These are phyloP conservation scores for Brachyptera putata DNA, from an alignment of 2,888 invertebrate genomes.

Conservation along the genomic window DNA sequence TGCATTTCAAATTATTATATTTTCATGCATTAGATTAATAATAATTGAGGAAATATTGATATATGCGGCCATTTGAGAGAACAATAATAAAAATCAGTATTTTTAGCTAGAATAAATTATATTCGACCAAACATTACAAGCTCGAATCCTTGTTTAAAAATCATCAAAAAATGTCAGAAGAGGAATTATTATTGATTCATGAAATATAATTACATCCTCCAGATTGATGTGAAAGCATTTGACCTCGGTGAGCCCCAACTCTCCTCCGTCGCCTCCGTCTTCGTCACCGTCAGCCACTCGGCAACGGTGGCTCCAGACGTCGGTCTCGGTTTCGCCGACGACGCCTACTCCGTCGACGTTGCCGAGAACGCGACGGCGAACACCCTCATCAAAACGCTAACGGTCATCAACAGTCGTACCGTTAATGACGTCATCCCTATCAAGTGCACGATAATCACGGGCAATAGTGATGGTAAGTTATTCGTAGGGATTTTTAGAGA, in stretches of 20 bases:
- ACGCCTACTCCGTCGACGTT: constrained; percentile 75
- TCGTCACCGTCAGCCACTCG: constrained; percentile 77
- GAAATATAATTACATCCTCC: too few species aligned
- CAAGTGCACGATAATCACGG: constrained; percentile 71
- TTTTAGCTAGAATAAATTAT: too few species aligned
- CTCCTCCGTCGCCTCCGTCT: constrained; percentile 75
- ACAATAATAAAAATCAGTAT: too few species aligned
- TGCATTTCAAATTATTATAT: too few species aligned
- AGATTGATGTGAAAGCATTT: constrained; percentile 80
- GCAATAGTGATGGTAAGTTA: constrained; percentile 65
- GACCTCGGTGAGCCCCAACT: constrained; percentile 83
- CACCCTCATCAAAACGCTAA: constrained; percentile 63
- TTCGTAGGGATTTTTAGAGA: too few species aligned
- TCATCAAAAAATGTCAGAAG: too few species aligned
- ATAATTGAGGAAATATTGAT: too few species aligned
- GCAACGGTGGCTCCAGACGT: constrained; percentile 64
- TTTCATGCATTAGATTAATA: too few species aligned
- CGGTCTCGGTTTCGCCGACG: constrained; percentile 83
- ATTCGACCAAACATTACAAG: too few species aligned
- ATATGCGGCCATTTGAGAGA: too few species aligned
- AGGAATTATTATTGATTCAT: too few species aligned
- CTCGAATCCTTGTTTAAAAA: too few species aligned
- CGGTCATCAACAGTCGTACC: constrained; percentile 68
- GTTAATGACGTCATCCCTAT: constrained; percentile 63
- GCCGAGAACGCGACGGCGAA: constrained; percentile 70